Percentiles rank a stretch among this genome's conserved stretches.
phyloP scores from a whole-genome alignment of 2,888 invertebrate genomes.

The Papilio protenor region DNA sequence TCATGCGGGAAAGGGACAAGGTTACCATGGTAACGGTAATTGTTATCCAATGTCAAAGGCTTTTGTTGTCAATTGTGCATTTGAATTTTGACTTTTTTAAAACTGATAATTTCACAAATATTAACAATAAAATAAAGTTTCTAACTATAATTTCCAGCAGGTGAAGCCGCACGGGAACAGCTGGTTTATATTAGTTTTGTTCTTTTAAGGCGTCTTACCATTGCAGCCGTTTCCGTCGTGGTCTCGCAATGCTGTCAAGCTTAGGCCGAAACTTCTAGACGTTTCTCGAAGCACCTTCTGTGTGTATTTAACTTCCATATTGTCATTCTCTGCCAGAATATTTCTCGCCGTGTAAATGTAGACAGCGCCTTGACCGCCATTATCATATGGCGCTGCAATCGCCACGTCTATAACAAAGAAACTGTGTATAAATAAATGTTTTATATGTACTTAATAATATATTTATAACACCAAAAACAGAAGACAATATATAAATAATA shows the following conservation, averaged over 20 bases:
- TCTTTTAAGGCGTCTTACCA: constrained; percentile 51
- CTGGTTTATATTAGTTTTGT: not conserved
- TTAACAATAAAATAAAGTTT: no score
- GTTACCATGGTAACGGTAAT: no score
- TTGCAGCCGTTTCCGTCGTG: constrained; percentile 64
- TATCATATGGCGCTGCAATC: constrained; percentile 68
- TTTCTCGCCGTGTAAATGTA: constrained; percentile 65
- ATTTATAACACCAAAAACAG: not conserved
- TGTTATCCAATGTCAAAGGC: no score
- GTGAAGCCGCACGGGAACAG: no score
- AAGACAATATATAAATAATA: not conserved
- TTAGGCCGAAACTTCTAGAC: constrained; percentile 56
- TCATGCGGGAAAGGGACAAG: no score
- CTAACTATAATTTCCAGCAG: no score
- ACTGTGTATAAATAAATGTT: no score
- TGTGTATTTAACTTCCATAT: constrained; percentile 13
- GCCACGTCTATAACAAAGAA: constrained; percentile 59
- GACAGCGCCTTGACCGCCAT: constrained; percentile 60
- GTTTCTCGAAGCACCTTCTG: constrained; percentile 55
- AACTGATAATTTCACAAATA: not conserved
- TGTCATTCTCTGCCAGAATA: constrained; percentile 48
- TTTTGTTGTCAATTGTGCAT: no score
- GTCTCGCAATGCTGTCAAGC: constrained; percentile 57
- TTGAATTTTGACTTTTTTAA: no score
- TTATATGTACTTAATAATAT: no score